phyloP scores from a whole-genome alignment of 2,888 invertebrate species.

The Orthosia cruda region DNA sequence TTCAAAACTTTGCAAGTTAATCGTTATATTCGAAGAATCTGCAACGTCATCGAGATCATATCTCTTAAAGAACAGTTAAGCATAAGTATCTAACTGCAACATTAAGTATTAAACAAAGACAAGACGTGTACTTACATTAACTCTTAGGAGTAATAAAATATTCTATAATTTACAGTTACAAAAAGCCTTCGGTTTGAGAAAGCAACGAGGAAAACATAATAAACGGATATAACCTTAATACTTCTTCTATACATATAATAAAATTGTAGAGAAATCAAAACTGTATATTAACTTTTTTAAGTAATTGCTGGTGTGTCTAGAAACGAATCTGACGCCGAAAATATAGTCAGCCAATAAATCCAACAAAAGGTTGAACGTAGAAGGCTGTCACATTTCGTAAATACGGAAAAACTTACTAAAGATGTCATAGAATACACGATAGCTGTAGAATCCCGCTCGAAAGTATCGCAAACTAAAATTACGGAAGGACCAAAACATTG shows the following conservation, averaged over 20 bases:
- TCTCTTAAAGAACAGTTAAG: conserved; percentile 27
- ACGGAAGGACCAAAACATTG: conserved; percentile 5
- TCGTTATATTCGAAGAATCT: conserved; percentile 14
- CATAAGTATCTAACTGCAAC: conserved; percentile 8
- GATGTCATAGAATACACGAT: not conserved
- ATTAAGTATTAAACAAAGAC: conserved; percentile 23
- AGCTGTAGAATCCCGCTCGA: not conserved
- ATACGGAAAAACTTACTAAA: not conserved
- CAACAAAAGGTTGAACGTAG: not conserved
- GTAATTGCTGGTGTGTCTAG: not conserved
- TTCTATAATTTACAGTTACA: not conserved
- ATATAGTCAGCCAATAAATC: not conserved
- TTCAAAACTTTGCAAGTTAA: not conserved
- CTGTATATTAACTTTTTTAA: not conserved
- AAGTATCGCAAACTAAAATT: not conserved
- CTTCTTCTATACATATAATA: not conserved
- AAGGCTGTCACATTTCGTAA: not conserved
- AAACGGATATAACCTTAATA: not conserved
- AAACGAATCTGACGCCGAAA: not conserved
- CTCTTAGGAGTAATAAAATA: not conserved
- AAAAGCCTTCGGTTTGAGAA: too few species aligned
- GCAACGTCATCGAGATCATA: conserved; percentile 37
- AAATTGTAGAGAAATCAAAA: not conserved
- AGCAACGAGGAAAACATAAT: too few species aligned
- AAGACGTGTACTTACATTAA: not conserved